Evolutionary conservation across 2,113 vertebrate genomes (phyloP), one percentile per base, ranked within the genome.

Genomic region (Paraplagusia blochii): DNA sequence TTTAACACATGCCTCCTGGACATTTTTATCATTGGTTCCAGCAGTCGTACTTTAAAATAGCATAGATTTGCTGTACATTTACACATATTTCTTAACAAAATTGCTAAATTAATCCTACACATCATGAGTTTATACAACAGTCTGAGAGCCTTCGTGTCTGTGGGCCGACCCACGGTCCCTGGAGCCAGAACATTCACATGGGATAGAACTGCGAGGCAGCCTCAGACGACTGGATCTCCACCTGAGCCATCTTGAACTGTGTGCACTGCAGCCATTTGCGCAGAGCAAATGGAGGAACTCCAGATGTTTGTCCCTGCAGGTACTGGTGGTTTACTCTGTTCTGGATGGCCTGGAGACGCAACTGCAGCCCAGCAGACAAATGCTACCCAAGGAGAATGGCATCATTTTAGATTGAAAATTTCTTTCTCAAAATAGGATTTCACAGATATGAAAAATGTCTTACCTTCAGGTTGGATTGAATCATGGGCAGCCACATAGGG

Each of bases 401-500:
- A 53, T 11, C 0, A 0, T 49, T 17, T 44, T 11, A 44, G 15
- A 63, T 44, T 46, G 9, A 57, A 34, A 34, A 17, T n/a, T n/a
- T 35, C 13, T n/a, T n/a, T 11, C 1, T 50, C 9, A 5, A 18
- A 36, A 43, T 40, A 18, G 51, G 36, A 34, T 7, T 38, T 51
- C 9, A 63, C 22, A 5, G 16, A 19, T 19, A 11, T 11, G 1
- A 54, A 44, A 8, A 36, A 76, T 34, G 54, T 58, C 87, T 90
- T 89, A 99, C 97, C 90, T 99, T 99, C 43, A 95, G 85, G 72
- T 98, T 99, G 22, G 96, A 96, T 72, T 99, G 95, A 85, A 99
- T 99, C 95, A 99, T 98, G 48, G 97, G 97, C 70, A 99, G 81
- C 97, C 96, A 99, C 97, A 99, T 99, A 18, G 97, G 97, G 85